phyloP scores from a whole-genome alignment of 2,113 vertebrate species.

The Cynocephalus volans region DNA sequence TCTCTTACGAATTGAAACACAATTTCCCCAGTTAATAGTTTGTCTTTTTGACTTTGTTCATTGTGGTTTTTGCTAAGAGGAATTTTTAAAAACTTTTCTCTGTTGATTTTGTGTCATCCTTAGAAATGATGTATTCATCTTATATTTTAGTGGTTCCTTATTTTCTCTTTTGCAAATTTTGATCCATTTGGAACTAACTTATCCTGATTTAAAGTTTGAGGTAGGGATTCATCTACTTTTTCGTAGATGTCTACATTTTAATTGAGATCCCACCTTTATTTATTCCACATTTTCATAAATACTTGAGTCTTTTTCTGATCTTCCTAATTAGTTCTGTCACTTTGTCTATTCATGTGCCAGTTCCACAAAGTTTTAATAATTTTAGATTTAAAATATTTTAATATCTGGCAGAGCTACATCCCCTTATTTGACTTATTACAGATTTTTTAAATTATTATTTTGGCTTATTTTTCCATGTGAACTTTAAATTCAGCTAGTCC shows the following conservation, averaged over 20 bases:
- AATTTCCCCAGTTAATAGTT: neutral
- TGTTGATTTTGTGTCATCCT: neutral
- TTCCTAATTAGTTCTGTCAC: neutral
- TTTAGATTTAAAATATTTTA: neutral
- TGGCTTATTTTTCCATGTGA: neutral
- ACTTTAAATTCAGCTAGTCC: neutral
- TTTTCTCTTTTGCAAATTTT: neutral
- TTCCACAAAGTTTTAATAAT: neutral
- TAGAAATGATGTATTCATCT: neutral
- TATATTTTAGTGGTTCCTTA: neutral
- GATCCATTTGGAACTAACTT: neutral
- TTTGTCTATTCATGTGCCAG: neutral
- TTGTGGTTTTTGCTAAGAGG: neutral
- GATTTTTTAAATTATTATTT: neutral
- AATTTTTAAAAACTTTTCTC: neutral
- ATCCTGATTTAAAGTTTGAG: neutral
- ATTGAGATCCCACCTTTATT: neutral
- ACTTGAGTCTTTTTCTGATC: neutral
- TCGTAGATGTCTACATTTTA: neutral
- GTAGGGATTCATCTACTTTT: slow-evolving; percentile 8
- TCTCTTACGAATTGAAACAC: neutral
- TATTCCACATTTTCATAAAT: neutral
- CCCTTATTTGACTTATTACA: neutral
- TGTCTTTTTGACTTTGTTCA: neutral
- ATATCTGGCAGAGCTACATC: neutral